Evolutionary conservation across 2,113 vertebrate species (phyloP), one percentile per base, ranked within the genome.

Genomic region (Malaclemys terrapin): DNA sequence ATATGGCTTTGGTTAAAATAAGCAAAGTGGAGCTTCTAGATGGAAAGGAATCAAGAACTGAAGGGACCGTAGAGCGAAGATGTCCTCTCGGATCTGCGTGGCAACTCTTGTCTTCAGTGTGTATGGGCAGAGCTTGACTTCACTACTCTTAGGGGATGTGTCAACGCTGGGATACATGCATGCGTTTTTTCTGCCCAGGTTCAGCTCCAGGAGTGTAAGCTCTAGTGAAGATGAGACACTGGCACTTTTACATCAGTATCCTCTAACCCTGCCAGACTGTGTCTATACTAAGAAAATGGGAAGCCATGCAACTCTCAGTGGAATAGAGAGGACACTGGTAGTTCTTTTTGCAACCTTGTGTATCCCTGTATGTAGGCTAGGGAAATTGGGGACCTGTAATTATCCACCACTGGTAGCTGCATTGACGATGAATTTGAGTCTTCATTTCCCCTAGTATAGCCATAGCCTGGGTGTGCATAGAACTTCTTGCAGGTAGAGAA

Each of bases 1-100:
- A 93, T 97, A 94, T 56, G 88, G 92, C 95, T 97, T 92, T 96
- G 93, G 94, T 94, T 98, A 80, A 92, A 87, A 94, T 29, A 56
- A 97, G 93, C 95, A 83, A 94, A 92, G 62, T 56, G 42, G 45
- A 93, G 89, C 92, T 96, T 92, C 95, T 88, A 94, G 92, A 93
- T 97, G 94, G 95, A 91, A 86, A 85, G 90, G 89, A 96, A 90
- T 95, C 86, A 62, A 65, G 31, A 85, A 52, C 47, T 20, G 80
- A 80, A 82, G 91, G 92, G 56, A 72, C 5, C 8, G n/a, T 8
- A 95, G 87, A 19, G 54, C 49, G 5, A 1, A 4, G 2, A 12
- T 53, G 59, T 87, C 85, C 88, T 85, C 5, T 0, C 25, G 42
- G 53, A n/a, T 4, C 42, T 79, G 31, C 16, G 10, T 10, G 47